A percentile compares a stretch with the other conserved stretches of the same genome.
Evolutionary conservation across 1,140 invertebrate genomes (phyloP).

Genomic region (Myzus persicae): DNA sequence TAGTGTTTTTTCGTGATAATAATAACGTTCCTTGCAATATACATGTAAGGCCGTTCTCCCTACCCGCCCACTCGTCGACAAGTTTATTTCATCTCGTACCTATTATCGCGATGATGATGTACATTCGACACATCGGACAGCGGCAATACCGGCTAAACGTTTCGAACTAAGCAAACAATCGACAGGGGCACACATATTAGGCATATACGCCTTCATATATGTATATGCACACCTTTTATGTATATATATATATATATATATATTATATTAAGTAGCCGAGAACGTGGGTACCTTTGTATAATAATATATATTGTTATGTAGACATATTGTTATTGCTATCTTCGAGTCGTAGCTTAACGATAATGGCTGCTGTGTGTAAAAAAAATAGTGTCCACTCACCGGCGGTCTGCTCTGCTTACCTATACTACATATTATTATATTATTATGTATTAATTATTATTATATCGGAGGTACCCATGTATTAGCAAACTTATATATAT

Average conservation of each 20-base stretch:
- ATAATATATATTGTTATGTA: background rate
- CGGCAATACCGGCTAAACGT: background rate
- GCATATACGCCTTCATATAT: too few species aligned
- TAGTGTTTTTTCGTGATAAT: conserved; percentile 19
- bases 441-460: background rate
- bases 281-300: background rate
- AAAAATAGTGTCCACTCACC: background rate
- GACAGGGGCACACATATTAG: background rate
- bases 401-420: background rate
- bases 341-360: background rate
- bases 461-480: background rate
- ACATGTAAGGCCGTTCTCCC: background rate
- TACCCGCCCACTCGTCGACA: background rate
- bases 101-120: background rate
- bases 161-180: background rate
- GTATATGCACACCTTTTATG: background rate
- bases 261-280: background rate
- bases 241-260: too few species aligned
- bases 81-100: background rate
- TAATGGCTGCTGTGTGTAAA: too few species aligned
- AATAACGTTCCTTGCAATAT: background rate
- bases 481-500: too few species aligned
- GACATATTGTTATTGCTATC: background rate
- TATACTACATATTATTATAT: background rate
- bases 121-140: background rate